Evolutionary conservation across 2,113 vertebrate genomes (phyloP), one percentile per base, ranked within the genome.

Genomic region (Rhinolophus ferrumequinum): DNA sequence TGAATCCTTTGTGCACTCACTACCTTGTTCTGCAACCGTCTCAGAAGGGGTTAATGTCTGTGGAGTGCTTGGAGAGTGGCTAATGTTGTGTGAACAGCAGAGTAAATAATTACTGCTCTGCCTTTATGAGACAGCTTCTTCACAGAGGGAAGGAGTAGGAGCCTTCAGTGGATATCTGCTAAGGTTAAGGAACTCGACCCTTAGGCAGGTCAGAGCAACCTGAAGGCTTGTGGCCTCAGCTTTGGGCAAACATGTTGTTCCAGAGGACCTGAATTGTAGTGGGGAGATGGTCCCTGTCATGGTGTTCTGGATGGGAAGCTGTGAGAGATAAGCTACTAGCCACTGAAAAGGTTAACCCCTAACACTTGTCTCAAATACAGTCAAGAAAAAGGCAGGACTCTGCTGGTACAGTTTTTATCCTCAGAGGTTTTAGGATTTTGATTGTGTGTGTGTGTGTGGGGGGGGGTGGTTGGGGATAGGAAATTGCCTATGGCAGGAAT

Each of bases 41-140:
- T 30, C 54, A 60, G 66, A 83, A 94, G 54, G 82, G 67, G 83
- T 93, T 97, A 92, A 84, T 62, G 58, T 82, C 93, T 67, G 12
- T 50, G 85, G 44, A n/a, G 3, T 21, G 14, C 19, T 60, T 35
- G 30, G n/a, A 76, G 85, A 73, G 14, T 35, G 58, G 80, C 44
- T 90, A 66, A 62, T 88, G 67, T 1, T 81, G 80, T 67, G 60
- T 86, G 69, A 92, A 67, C 12, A 80, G 35, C 62, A 83, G 64
- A 52, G 62, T 64, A 73, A 85, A 90, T 70, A 50, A 94, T 85
- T 13, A 38, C 30, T 41, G 19, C n/a, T 70, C 73, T 86, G 76
- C 47, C 19, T 85, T 58, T 64, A 54, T 30, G 58, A 82, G 38
- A 67, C 15, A 54, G 52, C 13, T 88, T 83, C 26, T 30, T 91